Base-by-base conservation (phyloP, 2,797 vertebrate genomes). In the Phoeniculus purpureus region DNA sequence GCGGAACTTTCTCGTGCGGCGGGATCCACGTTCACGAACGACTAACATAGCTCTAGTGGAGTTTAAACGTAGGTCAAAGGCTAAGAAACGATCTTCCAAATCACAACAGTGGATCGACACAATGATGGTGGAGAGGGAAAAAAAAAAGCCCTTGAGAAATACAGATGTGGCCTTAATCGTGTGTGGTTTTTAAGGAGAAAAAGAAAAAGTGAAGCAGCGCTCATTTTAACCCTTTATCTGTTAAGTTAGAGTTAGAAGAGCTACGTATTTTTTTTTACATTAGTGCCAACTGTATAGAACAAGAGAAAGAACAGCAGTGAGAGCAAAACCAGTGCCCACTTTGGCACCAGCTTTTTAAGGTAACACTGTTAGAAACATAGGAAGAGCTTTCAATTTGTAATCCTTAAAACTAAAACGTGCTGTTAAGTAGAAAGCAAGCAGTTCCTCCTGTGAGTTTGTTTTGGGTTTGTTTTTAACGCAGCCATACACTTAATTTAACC, bases 331-430 rank as follows among this genome's bases (percentile, higher is more conserved):
- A 50, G 96, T 96, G 97, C 96, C 95, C 55, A 61, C 79, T 86
- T 87, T 50, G 40, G 96, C 97, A 95, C 93, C 51, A 56, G 77
- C 90, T 96, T 97, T 96, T 96, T 88, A 73, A 96, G 96, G 94
- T 96, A 97, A 94, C 94, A 84, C 88, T 92, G 96, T 94, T 98
- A 97, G 97, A 97, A 91, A 91, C 0, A 96, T 99, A 99, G 98
- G 98, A 97, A 97, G 98, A 98, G 98, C 98, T 97, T 98, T 98
- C 97, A 97, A 97, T 99, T 98, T 98, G 97, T 98, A 98, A 98
- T 98, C 98, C 94, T 98, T 98, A 98, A 97, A 97, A 98, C 98
- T 98, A 98, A 98, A 98, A 43, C 98, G 97, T 96, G 98, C 98
- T 32, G 97, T 93, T 98, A 98, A 97, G 96, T 98, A 99, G 98